Evolutionary conservation across 2,888 invertebrate genomes (phyloP).

Genomic region (Megaustenia siamemsis): DNA sequence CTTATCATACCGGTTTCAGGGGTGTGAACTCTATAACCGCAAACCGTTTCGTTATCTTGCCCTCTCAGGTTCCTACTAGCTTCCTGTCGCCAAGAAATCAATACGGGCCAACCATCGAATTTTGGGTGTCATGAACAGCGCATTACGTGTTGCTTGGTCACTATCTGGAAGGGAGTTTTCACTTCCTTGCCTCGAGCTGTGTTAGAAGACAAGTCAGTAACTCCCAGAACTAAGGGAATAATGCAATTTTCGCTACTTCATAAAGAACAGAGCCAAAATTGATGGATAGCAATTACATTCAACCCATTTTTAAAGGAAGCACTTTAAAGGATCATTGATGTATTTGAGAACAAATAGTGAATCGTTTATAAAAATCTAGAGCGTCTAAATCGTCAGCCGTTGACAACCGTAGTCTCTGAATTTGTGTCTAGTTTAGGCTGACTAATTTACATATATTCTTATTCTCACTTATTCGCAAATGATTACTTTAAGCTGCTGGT

Average conservation of each 20-base stretch:
- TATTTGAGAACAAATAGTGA: background rate
- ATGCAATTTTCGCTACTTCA: background rate
- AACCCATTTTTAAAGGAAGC: background rate
- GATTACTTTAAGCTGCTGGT: too few relatives aligned
- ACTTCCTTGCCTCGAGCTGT: background rate
- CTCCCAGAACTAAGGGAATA: background rate
- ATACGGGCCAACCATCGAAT: conserved; percentile 29
- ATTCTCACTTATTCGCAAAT: too few relatives aligned
- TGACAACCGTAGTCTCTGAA: too few relatives aligned
- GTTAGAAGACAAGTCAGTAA: background rate
- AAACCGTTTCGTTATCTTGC: conserved; percentile 13
- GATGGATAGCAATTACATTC: too few relatives aligned
- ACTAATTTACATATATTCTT: too few relatives aligned
- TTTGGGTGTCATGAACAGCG: conserved; percentile 16
- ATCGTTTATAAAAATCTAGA: too few relatives aligned
- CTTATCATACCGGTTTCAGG: background rate
- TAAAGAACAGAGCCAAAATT: background rate
- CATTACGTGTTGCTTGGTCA: conserved; percentile 25
- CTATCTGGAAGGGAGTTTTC: background rate
- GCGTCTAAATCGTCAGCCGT: too few relatives aligned
- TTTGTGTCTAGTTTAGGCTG: too few relatives aligned
- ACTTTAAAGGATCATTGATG: background rate
- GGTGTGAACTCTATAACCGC: background rate
- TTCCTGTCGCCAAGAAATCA: conserved; percentile 34
- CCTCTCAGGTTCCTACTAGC: background rate